These are phyloP conservation scores for Schizopygopsis malacanthus DNA, from an alignment of 2,797 vertebrate genomes.

Conservation along the genomic window DNA sequence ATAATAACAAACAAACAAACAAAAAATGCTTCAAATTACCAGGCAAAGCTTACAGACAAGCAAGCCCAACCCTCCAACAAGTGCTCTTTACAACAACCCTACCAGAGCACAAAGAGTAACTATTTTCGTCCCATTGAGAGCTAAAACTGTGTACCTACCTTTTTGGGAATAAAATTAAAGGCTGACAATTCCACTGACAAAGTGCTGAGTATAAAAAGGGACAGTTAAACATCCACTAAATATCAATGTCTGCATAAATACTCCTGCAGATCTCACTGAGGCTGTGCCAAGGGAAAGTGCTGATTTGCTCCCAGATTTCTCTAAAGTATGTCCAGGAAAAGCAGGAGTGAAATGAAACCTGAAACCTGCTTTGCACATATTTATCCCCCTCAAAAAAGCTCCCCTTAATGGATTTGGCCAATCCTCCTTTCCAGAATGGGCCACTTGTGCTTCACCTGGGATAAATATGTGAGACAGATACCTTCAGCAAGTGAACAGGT, in stretches of 20 bases:
- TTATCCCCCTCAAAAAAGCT: constrained; percentile 10
- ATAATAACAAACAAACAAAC: not conserved
- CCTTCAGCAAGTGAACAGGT: not conserved
- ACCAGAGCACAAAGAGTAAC: constrained; percentile 3
- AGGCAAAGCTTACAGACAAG: not conserved
- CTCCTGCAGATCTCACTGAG: constrained; percentile 39
- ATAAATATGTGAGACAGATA: not conserved
- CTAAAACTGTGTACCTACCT: constrained; percentile 2
- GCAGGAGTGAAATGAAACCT: constrained; percentile 31
- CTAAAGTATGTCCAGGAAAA: constrained; percentile 41
- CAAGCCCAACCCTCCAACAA: not conserved
- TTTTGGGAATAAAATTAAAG: not conserved
- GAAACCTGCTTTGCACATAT: constrained; percentile 23
- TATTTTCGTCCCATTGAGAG: not conserved
- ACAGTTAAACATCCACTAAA: constrained; percentile 30
- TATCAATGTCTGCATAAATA: constrained; percentile 49
- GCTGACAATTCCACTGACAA: constrained; percentile 11
- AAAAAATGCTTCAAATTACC: not conserved
- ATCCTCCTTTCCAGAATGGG: constrained; percentile 18
- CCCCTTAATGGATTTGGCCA: constrained; percentile 20
- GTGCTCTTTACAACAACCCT: not conserved
- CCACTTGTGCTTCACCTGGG: constrained; percentile 10
- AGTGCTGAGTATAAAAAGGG: constrained; percentile 33
- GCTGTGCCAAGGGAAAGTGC: constrained; percentile 45
- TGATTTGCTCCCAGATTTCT: constrained; percentile 45